A percentile compares a stretch with the other conserved stretches of the same genome.
Conservation (phyloP, 2,113 vertebrate species). For the Himantopus leucocephalus region DNA sequence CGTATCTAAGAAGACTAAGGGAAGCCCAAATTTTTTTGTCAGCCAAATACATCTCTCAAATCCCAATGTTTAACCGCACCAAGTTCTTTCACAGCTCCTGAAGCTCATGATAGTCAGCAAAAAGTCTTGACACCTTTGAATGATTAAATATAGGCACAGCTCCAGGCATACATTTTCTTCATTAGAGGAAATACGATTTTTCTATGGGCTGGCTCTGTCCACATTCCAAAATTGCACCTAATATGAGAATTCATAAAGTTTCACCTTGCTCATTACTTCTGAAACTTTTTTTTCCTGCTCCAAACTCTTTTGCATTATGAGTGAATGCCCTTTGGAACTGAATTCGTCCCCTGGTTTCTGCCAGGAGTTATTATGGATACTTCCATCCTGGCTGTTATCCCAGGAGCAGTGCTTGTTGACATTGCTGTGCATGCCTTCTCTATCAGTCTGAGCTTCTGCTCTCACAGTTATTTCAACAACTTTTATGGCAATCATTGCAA, state of each 20-base stretch:
- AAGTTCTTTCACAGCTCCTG: neutral
- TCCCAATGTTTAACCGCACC: neutral
- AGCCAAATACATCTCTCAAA: neutral
- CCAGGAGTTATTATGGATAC: neutral
- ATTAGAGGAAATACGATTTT: neutral
- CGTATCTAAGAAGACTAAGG: neutral
- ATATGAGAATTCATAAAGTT: neutral
- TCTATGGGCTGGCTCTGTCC: neutral
- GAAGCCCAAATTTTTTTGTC: neutral
- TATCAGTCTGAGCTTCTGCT: neutral
- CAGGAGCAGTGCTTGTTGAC: neutral
- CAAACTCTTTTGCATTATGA: slow-evolving; percentile 21
- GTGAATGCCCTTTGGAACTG: slow-evolving; percentile 12
- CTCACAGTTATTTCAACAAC: neutral
- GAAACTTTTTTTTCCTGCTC: neutral
- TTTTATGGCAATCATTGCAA: neutral
- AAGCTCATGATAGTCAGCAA: neutral
- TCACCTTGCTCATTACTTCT: neutral
- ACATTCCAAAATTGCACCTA: neutral
- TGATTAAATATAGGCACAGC: neutral
- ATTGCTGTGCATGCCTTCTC: neutral
- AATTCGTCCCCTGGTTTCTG: neutral
- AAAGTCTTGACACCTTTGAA: neutral
- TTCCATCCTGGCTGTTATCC: slow-evolving; percentile 2
- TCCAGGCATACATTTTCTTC: neutral